Evolutionary conservation across 2,113 vertebrate genomes (phyloP).

Genomic region (Bufo bufo): DNA sequence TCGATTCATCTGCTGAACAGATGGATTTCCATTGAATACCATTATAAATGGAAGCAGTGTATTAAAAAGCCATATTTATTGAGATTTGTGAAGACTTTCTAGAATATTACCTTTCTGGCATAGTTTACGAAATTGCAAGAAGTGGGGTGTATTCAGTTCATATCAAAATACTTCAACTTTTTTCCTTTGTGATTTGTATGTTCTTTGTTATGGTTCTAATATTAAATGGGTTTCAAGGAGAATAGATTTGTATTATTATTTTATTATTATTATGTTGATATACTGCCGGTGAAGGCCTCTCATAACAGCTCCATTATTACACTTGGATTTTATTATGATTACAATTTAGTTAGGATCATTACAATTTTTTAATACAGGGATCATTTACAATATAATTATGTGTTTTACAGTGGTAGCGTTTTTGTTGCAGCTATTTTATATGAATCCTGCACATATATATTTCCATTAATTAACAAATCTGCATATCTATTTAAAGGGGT

Average conservation of each 20-base stretch:
- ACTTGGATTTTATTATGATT: neutral
- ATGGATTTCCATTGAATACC: constrained; percentile 50
- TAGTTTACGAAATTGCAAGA: constrained; percentile 14
- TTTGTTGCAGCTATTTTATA: neutral
- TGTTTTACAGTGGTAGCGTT: neutral
- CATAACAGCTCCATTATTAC: neutral
- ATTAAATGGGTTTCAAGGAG: neutral
- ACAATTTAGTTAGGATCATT: neutral
- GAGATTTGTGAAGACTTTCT: constrained; percentile 45
- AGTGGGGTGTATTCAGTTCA: constrained; percentile 41
- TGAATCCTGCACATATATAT: neutral
- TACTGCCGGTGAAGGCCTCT: neutral
- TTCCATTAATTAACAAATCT: neutral
- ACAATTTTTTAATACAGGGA: neutral
- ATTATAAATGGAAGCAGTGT: constrained; percentile 49
- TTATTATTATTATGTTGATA: neutral
- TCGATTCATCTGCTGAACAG: constrained; percentile 54
- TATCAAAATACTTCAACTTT: constrained; percentile 26
- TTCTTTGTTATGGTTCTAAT: neutral
- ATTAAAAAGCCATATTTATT: constrained; percentile 51
- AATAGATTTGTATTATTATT: neutral
- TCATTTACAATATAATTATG: neutral
- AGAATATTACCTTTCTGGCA: constrained; percentile 49
- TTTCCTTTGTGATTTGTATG: neutral
- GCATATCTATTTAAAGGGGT: neutral